A percentile compares a stretch with the other conserved stretches of the same genome.
These are phyloP conservation scores for Cantharis nigra DNA, from an alignment of 2,888 invertebrate species.

Conservation along the genomic window DNA sequence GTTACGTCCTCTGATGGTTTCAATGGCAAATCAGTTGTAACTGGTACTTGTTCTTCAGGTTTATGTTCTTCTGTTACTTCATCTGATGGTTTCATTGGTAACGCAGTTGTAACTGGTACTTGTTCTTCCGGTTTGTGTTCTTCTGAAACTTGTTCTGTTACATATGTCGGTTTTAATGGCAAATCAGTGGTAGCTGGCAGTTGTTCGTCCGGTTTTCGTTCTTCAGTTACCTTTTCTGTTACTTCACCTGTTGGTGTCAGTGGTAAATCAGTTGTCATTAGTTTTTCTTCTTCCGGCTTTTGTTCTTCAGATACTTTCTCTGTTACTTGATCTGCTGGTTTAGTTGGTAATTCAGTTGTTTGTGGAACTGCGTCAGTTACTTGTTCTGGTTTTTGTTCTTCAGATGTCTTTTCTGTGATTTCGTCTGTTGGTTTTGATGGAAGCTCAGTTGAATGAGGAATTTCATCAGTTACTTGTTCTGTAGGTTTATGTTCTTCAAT, in stretches of 20 bases:
- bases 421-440: conserved; percentile 1
- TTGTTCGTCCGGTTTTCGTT: conserved; percentile 13
- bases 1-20: neutral
- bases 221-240: conserved; percentile 1
- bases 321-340: neutral
- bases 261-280: conserved; percentile 4
- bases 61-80: neutral
- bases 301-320: conserved; percentile 2
- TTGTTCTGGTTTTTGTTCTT: neutral
- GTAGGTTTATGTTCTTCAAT: neutral
- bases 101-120: neutral
- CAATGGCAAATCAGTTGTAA: neutral
- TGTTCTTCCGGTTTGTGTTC: neutral
- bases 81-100: neutral
- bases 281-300: neutral
- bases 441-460: neutral
- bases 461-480: neutral
- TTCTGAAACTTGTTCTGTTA: conserved; percentile 11
- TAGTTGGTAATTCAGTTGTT: neutral
- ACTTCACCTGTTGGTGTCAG: neutral
- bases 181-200: neutral
- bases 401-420: neutral
- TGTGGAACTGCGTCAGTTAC: conserved; percentile 11
- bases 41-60: neutral
- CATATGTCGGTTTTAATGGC: conserved; percentile 15